A percentile compares a stretch with the other conserved stretches of the same genome.
phyloP scores from a whole-genome alignment of 2,113 vertebrate genomes.

The Sakesphorus luctuosus region DNA sequence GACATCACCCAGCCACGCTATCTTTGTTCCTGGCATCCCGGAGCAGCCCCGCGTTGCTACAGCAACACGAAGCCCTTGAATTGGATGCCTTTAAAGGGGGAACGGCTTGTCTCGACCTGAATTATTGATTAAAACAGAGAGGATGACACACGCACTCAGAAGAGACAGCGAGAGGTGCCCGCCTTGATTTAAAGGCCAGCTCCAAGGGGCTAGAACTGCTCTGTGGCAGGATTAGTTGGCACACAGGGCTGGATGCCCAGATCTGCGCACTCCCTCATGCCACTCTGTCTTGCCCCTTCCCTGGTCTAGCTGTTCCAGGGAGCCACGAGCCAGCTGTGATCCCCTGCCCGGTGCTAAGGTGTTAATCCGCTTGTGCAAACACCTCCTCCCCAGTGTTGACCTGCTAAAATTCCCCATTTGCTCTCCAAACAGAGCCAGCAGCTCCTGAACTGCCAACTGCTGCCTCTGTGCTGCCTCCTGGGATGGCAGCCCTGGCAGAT shows the following conservation, averaged over 20 bases:
- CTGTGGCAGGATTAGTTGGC: background rate
- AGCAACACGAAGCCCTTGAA: conserved; percentile 63
- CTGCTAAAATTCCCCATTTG: background rate
- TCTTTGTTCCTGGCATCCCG: background rate
- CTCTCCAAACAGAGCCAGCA: conserved; percentile 16
- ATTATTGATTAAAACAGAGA: conserved; percentile 65
- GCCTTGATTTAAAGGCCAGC: background rate
- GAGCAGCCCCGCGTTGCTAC: conserved; percentile 48
- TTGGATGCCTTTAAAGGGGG: conserved; percentile 19
- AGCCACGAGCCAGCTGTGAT: background rate
- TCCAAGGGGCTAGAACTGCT: background rate
- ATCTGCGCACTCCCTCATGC: rapidly evolving
- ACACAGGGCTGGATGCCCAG: background rate
- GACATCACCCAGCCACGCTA: background rate
- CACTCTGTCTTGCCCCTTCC: background rate
- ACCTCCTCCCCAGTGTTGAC: background rate
- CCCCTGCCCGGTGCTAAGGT: background rate
- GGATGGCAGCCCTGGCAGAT: background rate
- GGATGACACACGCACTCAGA: background rate
- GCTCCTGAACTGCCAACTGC: background rate
- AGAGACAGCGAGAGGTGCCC: background rate
- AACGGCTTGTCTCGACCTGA: conserved; percentile 44
- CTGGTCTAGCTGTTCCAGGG: rapidly evolving
- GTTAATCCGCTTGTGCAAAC: background rate
- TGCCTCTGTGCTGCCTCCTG: background rate